Conservation (phyloP, 2,888 invertebrate species). For the Saturnia japonica region DNA sequence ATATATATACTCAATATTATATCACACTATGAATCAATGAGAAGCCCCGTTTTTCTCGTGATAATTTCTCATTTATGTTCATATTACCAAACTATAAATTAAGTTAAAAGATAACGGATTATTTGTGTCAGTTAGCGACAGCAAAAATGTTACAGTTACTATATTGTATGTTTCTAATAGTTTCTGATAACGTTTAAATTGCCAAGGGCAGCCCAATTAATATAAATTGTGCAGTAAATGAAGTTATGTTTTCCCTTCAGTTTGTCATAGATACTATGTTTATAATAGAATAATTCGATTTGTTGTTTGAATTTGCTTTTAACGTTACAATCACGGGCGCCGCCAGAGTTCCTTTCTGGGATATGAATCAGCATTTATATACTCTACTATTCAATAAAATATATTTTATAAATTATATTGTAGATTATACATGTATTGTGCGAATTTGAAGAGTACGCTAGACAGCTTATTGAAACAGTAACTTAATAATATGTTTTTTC, state of each 20-base stretch:
- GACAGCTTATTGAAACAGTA: too few species aligned
- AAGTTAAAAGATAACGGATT: background rate
- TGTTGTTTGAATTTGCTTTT: background rate
- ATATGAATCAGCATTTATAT: too few species aligned
- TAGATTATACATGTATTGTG: too few species aligned
- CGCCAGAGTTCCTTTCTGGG: too few species aligned
- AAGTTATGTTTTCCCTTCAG: background rate
- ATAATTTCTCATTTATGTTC: background rate
- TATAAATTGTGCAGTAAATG: background rate
- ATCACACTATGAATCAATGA: background rate
- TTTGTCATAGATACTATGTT: background rate
- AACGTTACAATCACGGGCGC: too few species aligned
- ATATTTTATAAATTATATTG: too few species aligned
- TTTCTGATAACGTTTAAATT: background rate
- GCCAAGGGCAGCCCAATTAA: background rate
- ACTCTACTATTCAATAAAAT: too few species aligned
- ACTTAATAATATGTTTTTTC: too few species aligned
- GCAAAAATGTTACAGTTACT: background rate
- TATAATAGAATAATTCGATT: conserved; percentile 1
- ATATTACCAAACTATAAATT: background rate
- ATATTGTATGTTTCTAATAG: background rate
- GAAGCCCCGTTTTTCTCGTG: background rate
- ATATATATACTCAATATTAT: too few species aligned
- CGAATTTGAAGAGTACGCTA: too few species aligned
- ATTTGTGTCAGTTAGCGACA: background rate